Evolutionary conservation across 2,113 vertebrate species (phyloP), one percentile per base, ranked within the genome.

Genomic region (Centropus bengalensis): DNA sequence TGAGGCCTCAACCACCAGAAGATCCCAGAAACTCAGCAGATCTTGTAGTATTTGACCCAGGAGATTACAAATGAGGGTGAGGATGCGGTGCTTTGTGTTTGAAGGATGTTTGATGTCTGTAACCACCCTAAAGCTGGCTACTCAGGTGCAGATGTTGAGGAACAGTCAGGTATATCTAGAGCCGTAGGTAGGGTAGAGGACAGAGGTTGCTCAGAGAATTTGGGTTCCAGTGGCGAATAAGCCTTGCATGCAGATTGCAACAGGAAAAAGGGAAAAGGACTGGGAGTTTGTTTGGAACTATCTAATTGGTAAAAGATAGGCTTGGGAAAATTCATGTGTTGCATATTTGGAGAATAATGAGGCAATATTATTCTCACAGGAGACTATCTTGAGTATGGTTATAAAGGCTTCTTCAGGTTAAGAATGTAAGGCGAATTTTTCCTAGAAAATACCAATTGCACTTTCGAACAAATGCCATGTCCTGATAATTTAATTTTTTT

Each of bases 121-220:
- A 1, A 52, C 36, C 56, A 33, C 16, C n/a, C n/a, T 79, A 36
- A 47, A 62, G 21, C 33, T 4, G 0, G 18, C 16, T 47, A 36
- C 7, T 44, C 1, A 26, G 40, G 32, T 0, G 0, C 12, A 66
- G 64, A 14, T 62, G 7, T 23, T 47, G 68, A 32, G 22, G 42
- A 76, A 84, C 6, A 64, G 30, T 52, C 40, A 62, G 3, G 9
- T 14, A 15, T 21, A 55, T 12, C 12, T 24, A 69, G 54, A 82
- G 32, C 17, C 68, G 26, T 81, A 73, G 9, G 14, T 67, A 17
- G 15, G 9, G 17, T 32, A 55, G 12, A 49, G 33, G 62, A 63
- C 1, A 56, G 30, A 63, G 32, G 9, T 27, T 73, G 54, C 40
- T 76, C 51, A 70, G 28, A 64, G 44, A 64, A 70, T 21, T 52